Percentiles rank a stretch among this genome's conserved stretches.
These are phyloP conservation scores for Manacus vitellinus DNA, from an alignment of 2,113 vertebrate species.

Conservation along the genomic window DNA sequence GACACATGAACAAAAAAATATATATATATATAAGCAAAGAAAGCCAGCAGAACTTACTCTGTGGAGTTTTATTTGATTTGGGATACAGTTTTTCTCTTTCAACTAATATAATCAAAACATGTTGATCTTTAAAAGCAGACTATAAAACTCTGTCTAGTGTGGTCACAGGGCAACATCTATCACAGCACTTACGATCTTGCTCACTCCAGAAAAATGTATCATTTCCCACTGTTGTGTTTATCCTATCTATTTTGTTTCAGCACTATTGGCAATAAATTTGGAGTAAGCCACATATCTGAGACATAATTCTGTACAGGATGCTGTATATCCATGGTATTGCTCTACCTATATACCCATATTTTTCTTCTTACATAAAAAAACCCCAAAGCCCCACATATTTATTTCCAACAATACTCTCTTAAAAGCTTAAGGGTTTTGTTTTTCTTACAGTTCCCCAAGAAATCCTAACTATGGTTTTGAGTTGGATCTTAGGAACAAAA, in stretches of 20 bases:
- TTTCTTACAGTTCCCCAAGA: background rate
- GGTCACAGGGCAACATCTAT: background rate
- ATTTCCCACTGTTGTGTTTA: background rate
- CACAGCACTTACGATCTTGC: background rate
- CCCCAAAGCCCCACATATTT: accelerated
- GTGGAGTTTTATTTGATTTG: background rate
- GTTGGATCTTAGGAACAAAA: background rate
- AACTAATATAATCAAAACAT: background rate
- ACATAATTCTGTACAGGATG: background rate
- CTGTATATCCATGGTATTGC: background rate
- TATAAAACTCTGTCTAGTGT: background rate
- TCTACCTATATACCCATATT: background rate
- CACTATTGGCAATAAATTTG: background rate
- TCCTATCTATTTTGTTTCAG: background rate
- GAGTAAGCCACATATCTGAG: background rate
- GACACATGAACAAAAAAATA: background rate
- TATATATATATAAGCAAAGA: background rate
- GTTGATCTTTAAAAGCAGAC: conserved; percentile 10
- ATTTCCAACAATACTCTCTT: background rate
- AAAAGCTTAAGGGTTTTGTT: background rate
- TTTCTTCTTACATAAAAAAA: background rate
- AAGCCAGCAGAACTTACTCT: background rate
- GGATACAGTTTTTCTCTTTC: background rate
- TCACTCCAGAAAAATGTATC: background rate
- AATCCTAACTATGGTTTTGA: background rate